Percentiles rank a stretch among this genome's conserved stretches.
These are phyloP conservation scores for Drosophila obscura DNA, from an alignment of 1,140 invertebrate species.

Conservation along the genomic window DNA sequence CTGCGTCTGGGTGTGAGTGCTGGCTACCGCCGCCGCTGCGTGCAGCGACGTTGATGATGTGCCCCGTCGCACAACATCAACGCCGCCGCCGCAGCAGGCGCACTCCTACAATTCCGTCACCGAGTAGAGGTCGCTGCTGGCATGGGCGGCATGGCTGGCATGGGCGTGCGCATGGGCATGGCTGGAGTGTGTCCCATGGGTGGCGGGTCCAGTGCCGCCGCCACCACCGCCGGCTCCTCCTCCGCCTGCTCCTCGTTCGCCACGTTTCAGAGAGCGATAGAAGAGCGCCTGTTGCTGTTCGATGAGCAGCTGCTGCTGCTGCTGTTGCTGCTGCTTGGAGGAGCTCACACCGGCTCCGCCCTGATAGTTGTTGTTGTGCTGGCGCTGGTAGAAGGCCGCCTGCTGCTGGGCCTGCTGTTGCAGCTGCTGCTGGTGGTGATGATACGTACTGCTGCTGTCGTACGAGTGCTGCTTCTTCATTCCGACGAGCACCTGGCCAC, in stretches of 20 bases:
- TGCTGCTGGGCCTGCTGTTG: constrained; percentile 55
- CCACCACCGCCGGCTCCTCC: constrained; percentile 1
- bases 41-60: constrained; percentile 69
- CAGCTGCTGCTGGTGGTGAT: constrained; percentile 70
- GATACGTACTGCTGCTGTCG: constrained; percentile 68
- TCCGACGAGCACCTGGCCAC: constrained; percentile 49
- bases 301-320: constrained; percentile 53
- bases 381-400: constrained; percentile 60
- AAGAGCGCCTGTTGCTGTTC: constrained; percentile 70
- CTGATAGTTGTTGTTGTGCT: constrained; percentile 75
- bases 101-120: constrained; percentile 84
- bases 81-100: constrained; percentile 84
- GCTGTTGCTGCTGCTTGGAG: constrained; percentile 50
- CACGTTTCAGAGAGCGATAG: constrained; percentile 79
- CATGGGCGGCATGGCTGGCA: constrained; percentile 40
- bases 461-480: constrained; percentile 82
- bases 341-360: constrained; percentile 22
- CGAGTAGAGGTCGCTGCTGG: constrained; percentile 78
- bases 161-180: constrained; percentile 8
- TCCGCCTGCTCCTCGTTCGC: constrained; percentile 30
- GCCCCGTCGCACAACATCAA: constrained; percentile 81
- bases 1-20: constrained; percentile 46
- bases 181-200: not conserved
- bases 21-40: constrained; percentile 67
- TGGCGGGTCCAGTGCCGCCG: constrained; percentile 3